Base-by-base conservation (phyloP, 2,888 invertebrate species). In the Stegophylla sp. region DNA sequence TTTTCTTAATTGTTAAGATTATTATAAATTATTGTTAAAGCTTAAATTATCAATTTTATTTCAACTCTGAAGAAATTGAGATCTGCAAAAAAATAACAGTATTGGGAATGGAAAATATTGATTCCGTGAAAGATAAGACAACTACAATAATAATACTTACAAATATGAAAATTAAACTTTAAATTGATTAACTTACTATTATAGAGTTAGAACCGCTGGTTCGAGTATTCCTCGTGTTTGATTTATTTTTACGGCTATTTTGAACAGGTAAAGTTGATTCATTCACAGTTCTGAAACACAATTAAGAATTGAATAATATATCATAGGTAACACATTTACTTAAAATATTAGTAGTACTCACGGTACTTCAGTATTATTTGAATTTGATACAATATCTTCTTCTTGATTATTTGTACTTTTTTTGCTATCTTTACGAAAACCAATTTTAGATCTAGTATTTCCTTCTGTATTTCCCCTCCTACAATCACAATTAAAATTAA, bases 401-500 rank as follows among this genome's bases (percentile, higher is more conserved):
- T 51, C 61, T 41, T 59, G 79, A 79, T 28, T 79, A 53, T 51
- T 63, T 71, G 61, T 69, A 63, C 17, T 79, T 61, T 71, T 79
- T 71, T 71, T 79, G 41, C 17, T 79, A 61, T 69, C 61, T 63
- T 69, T 79, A n/a, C 61, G 69, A 71, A 45, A 61, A 51, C 61
- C n/a, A 0, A 7, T n/a, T 79, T 71, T 79, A 48, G 69, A 79
- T 41, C 71, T 79, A 71, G 59, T 61, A 61, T 79, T 79, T 79
- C 69, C 79, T 79, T 79, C 79, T 61, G 71, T 48, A 63, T 69
- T 79, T 41, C 79, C 79, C 71, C 79, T 79, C 79, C 79, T 79
- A 5, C 13, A 69, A 48, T 45, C 3, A 76, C 3, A 69, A 61
- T 61, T 17, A 9, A 23, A 26, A 41, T 41, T 0, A 63, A 43